Evolutionary conservation across 2,888 invertebrate genomes (phyloP), one percentile per base, ranked within the genome.

Genomic region (Rhopalosiphum nymphaeae): DNA sequence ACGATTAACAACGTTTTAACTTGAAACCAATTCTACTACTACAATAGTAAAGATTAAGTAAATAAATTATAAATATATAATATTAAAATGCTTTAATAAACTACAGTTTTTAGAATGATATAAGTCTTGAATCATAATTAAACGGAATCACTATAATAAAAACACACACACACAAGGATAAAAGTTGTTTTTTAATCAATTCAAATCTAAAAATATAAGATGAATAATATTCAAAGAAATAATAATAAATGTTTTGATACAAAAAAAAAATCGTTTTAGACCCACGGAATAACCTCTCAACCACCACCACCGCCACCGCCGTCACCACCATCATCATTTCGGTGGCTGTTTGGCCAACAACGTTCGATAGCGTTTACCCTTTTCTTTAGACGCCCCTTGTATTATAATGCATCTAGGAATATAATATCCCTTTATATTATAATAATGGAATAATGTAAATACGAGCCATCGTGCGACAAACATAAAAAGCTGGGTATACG

Each of bases 401-500:
- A 56, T 84, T 91, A 91, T 84, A 84, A 78, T 91, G n/a, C 61
- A 90, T 46, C 57, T 46, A 90, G 49, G n/a, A 42, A 78, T 53
- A 84, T 84, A 88, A 53, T 88, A 78, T 67, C 29, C 42, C 42
- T 91, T 61, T 90, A 46, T 88, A 88, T 88, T 88, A 26, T 85
- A 44, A 44, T 53, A n/a, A 36, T n/a, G 84, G 53, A 56, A 84
- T 84, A 91, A 91, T 91, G 53, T 91, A 84, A 91, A 91, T 84
- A 84, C 9, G 53, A 53, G 9, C 3, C 29, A 42, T 53, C 53
- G 84, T 29, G 84, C 16, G 42, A 36, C 53, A n/a, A 42, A 53
- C 36, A 91, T 67, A 90, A 91, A 85, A 44, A 56, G 56, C 10
- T 36, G 42, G 36, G 56, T 56, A n/a, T 44, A 56, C 53, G n/a